Evolutionary conservation across 2,113 vertebrate species (phyloP), one percentile per base, ranked within the genome.

Genomic region (Phaetusa simplex): DNA sequence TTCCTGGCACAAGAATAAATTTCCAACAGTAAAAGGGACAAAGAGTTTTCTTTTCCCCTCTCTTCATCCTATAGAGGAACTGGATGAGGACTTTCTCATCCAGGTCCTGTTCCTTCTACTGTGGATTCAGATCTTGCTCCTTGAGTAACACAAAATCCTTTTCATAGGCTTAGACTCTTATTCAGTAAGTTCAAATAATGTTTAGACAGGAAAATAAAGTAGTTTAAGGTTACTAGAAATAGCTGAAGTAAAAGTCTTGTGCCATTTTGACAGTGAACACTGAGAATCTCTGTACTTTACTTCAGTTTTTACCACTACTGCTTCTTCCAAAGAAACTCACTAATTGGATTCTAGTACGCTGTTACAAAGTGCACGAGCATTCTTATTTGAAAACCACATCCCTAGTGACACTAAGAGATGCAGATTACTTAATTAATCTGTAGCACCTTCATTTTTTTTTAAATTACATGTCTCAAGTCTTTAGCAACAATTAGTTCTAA

Each of bases 401-500:
- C 47, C 14, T 12, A 52, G 67, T 53, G 61, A 77, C 90, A 88
- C 10, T 47, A 66, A 76, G 78, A 78, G 26, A 81, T 81, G 49
- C 16, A 91, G 77, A 88, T 87, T 80, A 76, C n/a, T 94, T 89
- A 72, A 91, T 83, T 82, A 93, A 93, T 79, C 73, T 85, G 40
- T 64, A 95, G 78, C 32, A 73, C 71, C 59, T 64, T 71, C 22
- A 36, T 59, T 86, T 91, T 90, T 90, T 82, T 80, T 74, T 2
- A 67, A 97, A 94, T 94, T 93, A 92, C 14, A 74, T 29, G 29
- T 70, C 91, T 96, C 62, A 65, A 92, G 65, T 65, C 90, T 70
- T 87, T 67, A 96, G 49, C 43, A 96, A 86, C 69, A 91, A 61
- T 88, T 40, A 82, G 52, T 90, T 74, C 64, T 59, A 53, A 80